A percentile compares a stretch with the other conserved stretches of the same genome.
These are phyloP conservation scores for Glaucomys volans DNA, from an alignment of 2,113 vertebrate species.

Conservation along the genomic window DNA sequence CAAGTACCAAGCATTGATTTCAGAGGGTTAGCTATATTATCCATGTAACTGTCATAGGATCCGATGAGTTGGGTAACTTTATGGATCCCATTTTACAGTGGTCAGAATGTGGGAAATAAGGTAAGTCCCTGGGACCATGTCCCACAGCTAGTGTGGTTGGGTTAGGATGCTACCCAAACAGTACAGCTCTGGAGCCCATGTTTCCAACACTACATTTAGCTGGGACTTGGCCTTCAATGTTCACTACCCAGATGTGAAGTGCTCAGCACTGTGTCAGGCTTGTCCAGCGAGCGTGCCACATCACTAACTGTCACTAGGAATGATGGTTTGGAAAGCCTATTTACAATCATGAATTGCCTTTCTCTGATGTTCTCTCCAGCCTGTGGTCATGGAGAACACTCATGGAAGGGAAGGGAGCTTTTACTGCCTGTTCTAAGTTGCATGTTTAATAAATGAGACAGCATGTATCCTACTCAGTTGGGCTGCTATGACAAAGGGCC, in stretches of 20 bases:
- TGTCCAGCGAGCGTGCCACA: not conserved
- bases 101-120: not conserved
- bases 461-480: not conserved
- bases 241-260: not conserved
- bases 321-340: not conserved
- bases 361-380: not conserved
- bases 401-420: not conserved
- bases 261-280: not conserved
- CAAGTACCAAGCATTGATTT: not conserved
- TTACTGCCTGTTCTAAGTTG: not conserved
- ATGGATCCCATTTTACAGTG: not conserved
- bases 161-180: not conserved
- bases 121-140: not conserved
- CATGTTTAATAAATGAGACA: not conserved
- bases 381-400: not conserved
- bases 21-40: not conserved
- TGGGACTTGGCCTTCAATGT: not conserved
- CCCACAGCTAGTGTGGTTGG: not conserved
- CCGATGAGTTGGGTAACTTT: not conserved
- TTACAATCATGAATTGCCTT: not conserved
- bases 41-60: not conserved
- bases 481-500: not conserved
- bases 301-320: not conserved
- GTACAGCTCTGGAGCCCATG: not conserved
- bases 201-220: rapidly evolving